Evolutionary conservation across 2,113 vertebrate genomes (phyloP).

Genomic region (Electrona antarctica): DNA sequence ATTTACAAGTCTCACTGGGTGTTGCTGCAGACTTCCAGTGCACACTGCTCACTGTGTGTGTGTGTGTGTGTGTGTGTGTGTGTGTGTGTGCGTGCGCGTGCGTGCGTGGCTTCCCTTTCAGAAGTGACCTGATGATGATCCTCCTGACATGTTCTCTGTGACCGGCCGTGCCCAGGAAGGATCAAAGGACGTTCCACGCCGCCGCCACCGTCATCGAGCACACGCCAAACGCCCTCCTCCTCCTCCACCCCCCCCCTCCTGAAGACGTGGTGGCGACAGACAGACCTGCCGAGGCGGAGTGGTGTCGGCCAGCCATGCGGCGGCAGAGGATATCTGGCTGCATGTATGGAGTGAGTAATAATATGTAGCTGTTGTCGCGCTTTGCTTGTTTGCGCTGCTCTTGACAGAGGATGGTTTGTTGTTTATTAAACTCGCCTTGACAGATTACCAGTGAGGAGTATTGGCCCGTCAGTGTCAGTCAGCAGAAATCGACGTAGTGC

Average conservation of each 20-base stretch:
- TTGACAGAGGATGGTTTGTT: not conserved
- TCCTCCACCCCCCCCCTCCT: constrained; percentile 22
- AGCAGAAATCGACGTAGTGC: too few species aligned
- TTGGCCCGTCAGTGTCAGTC: too few species aligned
- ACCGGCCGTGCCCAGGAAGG: constrained; percentile 35
- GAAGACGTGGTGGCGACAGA: constrained; percentile 35
- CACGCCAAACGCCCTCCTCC: not conserved
- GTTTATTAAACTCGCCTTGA: too few species aligned
- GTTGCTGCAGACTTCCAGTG: constrained; percentile 55
- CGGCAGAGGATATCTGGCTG: not conserved
- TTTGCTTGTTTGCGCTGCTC: too few species aligned
- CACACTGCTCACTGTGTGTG: not conserved
- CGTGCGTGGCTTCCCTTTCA: constrained; percentile 20
- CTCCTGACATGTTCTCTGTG: constrained; percentile 37
- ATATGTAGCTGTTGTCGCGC: too few species aligned
- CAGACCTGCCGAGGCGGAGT: constrained; percentile 51
- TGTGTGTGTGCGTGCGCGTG: not conserved
- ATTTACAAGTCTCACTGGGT: constrained; percentile 71
- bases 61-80: constrained; percentile 8
- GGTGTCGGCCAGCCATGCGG: constrained; percentile 26
- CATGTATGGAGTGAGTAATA: not conserved
- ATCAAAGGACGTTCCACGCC: constrained; percentile 65
- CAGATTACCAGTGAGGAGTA: too few species aligned
- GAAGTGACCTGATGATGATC: constrained; percentile 44
- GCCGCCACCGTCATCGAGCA: constrained; percentile 44